Evolutionary conservation across 1,140 invertebrate genomes (phyloP).

Genomic region (Anastatus disparis): DNA sequence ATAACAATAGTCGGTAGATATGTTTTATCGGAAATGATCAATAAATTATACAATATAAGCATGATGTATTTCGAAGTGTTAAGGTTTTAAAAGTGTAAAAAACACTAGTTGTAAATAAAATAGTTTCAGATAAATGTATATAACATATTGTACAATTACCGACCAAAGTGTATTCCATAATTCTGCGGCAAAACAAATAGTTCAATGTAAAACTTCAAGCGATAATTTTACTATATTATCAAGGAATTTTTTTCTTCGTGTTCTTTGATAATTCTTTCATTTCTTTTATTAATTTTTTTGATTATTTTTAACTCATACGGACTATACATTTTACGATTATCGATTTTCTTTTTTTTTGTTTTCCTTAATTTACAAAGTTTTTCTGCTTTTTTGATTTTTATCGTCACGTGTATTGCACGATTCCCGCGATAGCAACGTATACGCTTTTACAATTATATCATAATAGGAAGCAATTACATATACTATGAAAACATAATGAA

Average conservation of each 20-base stretch:
- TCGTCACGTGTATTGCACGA: conserved; percentile 27
- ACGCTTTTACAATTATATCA: conserved; percentile 9
- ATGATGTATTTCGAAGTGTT: neutral
- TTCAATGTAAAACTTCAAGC: conserved; percentile 26
- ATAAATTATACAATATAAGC: neutral
- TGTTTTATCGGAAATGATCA: conserved; percentile 63
- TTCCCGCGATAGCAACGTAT: conserved; percentile 15
- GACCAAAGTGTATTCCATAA: conserved; percentile 26
- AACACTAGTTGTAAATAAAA: neutral
- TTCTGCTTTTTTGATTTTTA: neutral
- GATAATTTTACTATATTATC: no score
- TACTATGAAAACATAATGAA: conserved; percentile 53
- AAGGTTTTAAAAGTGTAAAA: neutral
- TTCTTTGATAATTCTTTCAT: neutral
- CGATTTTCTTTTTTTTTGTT: neutral
- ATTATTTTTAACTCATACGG: conserved; percentile 1
- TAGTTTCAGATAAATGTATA: neutral
- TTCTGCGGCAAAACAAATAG: conserved; percentile 17
- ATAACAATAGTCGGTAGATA: conserved; percentile 66
- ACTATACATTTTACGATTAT: conserved; percentile 22
- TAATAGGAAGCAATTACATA: conserved; percentile 46
- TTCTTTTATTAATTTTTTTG: conserved; percentile 9
- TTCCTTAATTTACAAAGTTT: conserved; percentile 9
- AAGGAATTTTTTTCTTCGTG: neutral
- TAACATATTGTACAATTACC: neutral